A percentile compares a stretch with the other conserved stretches of the same genome.
Conservation (phyloP, 2,113 vertebrate species). For the Aythya baeri region DNA sequence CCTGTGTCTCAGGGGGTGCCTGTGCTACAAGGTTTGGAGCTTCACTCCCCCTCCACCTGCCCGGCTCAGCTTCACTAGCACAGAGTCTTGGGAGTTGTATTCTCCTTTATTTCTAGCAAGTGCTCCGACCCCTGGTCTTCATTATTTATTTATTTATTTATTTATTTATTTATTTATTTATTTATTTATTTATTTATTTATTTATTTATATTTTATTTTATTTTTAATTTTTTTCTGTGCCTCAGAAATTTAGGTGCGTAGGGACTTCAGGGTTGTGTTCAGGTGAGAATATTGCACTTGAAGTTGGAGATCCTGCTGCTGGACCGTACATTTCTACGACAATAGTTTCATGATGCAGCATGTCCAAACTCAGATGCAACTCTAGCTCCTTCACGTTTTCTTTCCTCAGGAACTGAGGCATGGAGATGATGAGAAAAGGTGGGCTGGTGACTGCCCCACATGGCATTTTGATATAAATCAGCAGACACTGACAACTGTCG, state of each 20-base stretch:
- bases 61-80: neutral
- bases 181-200: no score
- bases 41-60: neutral
- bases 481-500: neutral
- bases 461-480: neutral
- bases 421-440: neutral
- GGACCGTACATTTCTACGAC: accelerated
- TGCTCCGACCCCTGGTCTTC: neutral
- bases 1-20: neutral
- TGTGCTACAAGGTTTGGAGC: neutral
- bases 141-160: no score
- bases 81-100: neutral
- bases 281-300: neutral
- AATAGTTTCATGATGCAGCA: neutral
- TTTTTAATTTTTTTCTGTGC: neutral
- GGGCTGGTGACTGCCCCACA: neutral
- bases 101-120: neutral
- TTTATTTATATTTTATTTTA: no score
- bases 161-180: no score
- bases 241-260: accelerated
- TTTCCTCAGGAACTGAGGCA: neutral
- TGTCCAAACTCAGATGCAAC: neutral
- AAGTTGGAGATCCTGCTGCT: neutral
- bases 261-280: neutral
- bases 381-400: neutral